phyloP scores from a whole-genome alignment of 2,113 vertebrate genomes.

The Candoia aspera region DNA sequence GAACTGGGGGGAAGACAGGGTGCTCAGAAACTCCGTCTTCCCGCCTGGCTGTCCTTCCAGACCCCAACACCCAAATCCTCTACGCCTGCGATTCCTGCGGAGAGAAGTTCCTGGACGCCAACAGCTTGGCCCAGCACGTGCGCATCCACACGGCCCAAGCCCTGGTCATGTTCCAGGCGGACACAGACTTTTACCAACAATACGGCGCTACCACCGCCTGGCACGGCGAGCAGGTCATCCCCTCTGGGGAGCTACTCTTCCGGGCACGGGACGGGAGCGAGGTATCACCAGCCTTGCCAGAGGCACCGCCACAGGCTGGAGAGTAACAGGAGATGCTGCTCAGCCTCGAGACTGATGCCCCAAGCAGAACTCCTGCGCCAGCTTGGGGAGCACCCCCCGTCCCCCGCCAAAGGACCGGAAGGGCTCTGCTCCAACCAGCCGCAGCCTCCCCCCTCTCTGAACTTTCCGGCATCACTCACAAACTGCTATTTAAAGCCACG shows the following conservation, averaged over 20 bases:
- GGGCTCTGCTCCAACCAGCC: background rate
- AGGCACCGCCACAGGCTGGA: conserved; percentile 11
- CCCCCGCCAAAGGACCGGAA: conserved; percentile 2
- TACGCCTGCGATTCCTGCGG: conserved; percentile 96
- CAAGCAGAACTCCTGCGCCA: background rate
- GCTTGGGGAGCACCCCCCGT: no score
- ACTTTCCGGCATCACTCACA: background rate
- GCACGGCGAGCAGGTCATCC: conserved; percentile 88
- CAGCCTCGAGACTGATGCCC: conserved; percentile 2
- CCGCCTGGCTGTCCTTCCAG: conserved; percentile 61
- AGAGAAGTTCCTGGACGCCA: conserved; percentile 94
- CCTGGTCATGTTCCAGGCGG: conserved; percentile 96
- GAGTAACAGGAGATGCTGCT: conserved; percentile 14
- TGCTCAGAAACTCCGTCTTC: background rate
- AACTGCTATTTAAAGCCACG: conserved; percentile 41
- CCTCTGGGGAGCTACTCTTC: conserved; percentile 85
- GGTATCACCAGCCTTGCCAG: conserved; percentile 37
- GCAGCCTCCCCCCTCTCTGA: background rate
- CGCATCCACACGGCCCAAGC: conserved; percentile 98
- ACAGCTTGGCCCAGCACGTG: conserved; percentile 92
- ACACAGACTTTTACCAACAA: conserved; percentile 96
- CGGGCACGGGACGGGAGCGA: conserved; percentile 69
- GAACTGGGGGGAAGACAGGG: background rate
- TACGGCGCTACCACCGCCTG: conserved; percentile 79
- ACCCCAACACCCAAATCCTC: conserved; percentile 95